Evolutionary conservation across 2,888 invertebrate genomes (phyloP), one percentile per base, ranked within the genome.

Genomic region (Chouioia cunea): DNA sequence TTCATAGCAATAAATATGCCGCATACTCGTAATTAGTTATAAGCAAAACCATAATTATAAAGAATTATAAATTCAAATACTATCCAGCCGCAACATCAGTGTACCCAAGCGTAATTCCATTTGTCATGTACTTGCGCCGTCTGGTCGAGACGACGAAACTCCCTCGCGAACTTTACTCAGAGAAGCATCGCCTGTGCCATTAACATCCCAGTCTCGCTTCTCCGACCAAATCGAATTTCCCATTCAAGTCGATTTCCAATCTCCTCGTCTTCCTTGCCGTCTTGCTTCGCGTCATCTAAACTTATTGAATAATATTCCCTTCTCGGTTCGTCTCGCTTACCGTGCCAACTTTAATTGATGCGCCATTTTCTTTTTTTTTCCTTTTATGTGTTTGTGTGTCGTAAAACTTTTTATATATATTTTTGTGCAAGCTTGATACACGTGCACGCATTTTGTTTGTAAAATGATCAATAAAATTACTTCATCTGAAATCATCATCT

Each of bases 241-340:
- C 60, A 73, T 71, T 71, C 73, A 47, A 67, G 64, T 65, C 70
- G 70, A 73, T 73, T 73, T 65, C 67, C 70, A 73, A 71, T 70
- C 60, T 69, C 50, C 68, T 47, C 22, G 10, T 36, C 65, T 20
- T 57, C 57, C 53, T 48, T 44, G 54, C 47, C 65, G 50, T 20
- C 47, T 44, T 52, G 27, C 43, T 15, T 36, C 36, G 20, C 44
- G 20, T 4, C 58, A 43, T 46, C 50, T 12, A 65, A 73, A 70
- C 73, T 73, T 66, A 69, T 59, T 71, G 66, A 66, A 71, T 69
- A 68, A 73, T 68, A 68, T 60, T 66, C 50, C 54, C 8, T 57
- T 48, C 50, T 8, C 27, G 16, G 47, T 52, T 47, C 36, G 10
- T 36, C 36, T 36, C 64, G 53, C 47, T 59, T 54, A 20, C 27